phyloP scores from a whole-genome alignment of 2,113 vertebrate genomes.

The Oreotrochilus melanogaster region DNA sequence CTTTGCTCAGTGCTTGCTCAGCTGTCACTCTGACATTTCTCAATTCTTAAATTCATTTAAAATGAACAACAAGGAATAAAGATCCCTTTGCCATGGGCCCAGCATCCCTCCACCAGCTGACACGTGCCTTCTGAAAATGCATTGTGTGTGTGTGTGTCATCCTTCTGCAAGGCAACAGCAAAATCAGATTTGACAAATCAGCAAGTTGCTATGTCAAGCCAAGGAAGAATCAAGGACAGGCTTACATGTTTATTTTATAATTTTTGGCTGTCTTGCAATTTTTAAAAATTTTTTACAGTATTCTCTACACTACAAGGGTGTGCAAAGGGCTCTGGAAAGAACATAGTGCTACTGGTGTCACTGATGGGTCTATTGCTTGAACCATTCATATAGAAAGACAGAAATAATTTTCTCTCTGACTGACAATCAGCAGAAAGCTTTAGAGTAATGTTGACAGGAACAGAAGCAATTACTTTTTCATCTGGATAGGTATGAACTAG shows the following conservation, averaged over 20 bases:
- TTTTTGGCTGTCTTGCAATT: not conserved
- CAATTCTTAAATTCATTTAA: not conserved
- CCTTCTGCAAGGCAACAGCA: not conserved
- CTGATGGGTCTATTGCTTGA: not conserved
- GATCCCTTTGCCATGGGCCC: accelerated
- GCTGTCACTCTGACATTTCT: not conserved
- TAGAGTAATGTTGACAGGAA: not conserved
- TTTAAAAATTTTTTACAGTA: not conserved
- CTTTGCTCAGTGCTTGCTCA: not conserved
- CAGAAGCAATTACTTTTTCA: not conserved
- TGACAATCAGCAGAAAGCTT: not conserved
- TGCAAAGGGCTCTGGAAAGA: not conserved
- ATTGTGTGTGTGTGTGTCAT: not conserved
- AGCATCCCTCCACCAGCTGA: not conserved
- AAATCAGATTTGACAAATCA: not conserved
- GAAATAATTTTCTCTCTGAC: not conserved
- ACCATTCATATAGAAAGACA: not conserved
- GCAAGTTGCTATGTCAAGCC: not conserved
- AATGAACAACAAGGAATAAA: not conserved
- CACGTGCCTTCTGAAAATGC: not conserved
- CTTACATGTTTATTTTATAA: not conserved
- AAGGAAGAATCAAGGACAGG: not conserved
- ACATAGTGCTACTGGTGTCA: accelerated
- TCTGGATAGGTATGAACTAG: not conserved
- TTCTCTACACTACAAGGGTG: not conserved